Evolutionary conservation across 2,888 invertebrate species (phyloP).

Genomic region (Nebria brevicollis): DNA sequence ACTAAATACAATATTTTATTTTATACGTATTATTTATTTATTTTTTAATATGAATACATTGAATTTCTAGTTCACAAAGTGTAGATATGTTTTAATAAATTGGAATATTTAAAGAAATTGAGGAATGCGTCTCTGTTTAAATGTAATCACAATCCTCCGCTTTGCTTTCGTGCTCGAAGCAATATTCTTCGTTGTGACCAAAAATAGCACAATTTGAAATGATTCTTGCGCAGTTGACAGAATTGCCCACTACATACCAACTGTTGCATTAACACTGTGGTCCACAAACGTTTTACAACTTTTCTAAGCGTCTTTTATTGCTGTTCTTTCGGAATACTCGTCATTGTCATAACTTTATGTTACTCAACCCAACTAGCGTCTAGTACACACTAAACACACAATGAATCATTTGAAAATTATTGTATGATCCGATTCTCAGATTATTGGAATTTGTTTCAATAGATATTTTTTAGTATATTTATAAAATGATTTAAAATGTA

Average conservation of each 20-base stretch:
- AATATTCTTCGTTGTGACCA: slow-evolving; percentile 38
- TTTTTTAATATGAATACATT: too few relatives aligned
- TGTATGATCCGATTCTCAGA: slow-evolving; percentile 32
- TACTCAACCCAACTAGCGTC: background rate
- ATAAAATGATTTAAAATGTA: too few relatives aligned
- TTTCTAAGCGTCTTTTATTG: slow-evolving; percentile 38
- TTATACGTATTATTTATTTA: too few relatives aligned
- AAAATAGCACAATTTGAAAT: slow-evolving; percentile 44
- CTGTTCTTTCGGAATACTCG: slow-evolving; percentile 33
- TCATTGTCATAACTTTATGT: slow-evolving; percentile 45
- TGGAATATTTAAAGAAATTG: background rate
- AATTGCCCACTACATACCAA: slow-evolving; percentile 46
- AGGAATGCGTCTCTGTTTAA: background rate
- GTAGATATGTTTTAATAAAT: background rate
- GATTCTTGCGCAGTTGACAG: slow-evolving; percentile 45
- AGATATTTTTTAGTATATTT: too few relatives aligned
- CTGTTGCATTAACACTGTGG: slow-evolving; percentile 43
- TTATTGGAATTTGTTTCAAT: slow-evolving; percentile 2
- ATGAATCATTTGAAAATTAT: slow-evolving; percentile 41
- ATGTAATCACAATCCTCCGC: slow-evolving; percentile 2
- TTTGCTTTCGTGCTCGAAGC: slow-evolving; percentile 31
- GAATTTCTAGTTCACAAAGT: too few relatives aligned
- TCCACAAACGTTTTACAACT: slow-evolving; percentile 41
- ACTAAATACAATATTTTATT: too few relatives aligned
- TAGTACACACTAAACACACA: background rate